A percentile compares a stretch with the other conserved stretches of the same genome.
Conservation (phyloP, 2,113 vertebrate genomes). For the Platysteira castanea region DNA sequence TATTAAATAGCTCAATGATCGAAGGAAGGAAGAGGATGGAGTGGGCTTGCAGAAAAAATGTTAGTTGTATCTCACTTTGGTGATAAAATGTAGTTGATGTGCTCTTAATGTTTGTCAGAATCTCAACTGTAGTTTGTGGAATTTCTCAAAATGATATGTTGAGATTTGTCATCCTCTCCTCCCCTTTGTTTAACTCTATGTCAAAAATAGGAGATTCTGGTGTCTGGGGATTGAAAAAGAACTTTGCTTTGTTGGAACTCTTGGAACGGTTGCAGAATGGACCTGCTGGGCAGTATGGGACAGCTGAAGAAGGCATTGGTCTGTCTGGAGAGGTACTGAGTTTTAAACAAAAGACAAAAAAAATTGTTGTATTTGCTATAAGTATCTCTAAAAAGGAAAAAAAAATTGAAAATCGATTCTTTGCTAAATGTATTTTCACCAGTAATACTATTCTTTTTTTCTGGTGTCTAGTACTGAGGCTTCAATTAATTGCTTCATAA, state of each 20-base stretch:
- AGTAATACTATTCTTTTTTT: background rate
- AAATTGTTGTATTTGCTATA: background rate
- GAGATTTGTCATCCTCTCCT: background rate
- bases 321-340: slow-evolving; percentile 89
- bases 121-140: background rate
- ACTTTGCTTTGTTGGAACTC: slow-evolving; percentile 95
- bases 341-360: background rate
- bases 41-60: background rate
- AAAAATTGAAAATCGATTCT: background rate
- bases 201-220: slow-evolving; percentile 89
- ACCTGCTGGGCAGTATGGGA: slow-evolving; percentile 84
- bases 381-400: background rate
- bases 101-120: background rate
- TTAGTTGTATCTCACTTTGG: background rate
- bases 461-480: background rate
- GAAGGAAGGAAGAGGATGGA: background rate
- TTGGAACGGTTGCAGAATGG: slow-evolving; percentile 95
- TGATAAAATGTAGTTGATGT: background rate
- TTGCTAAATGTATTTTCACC: background rate
- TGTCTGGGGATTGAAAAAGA: slow-evolving; percentile 98
- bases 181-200: background rate
- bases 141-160: background rate
- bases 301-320: slow-evolving; percentile 84
- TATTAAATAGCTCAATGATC: background rate
- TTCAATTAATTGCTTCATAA: background rate